phyloP scores from a whole-genome alignment of 2,888 invertebrate species.

The Capitulum mitella region DNA sequence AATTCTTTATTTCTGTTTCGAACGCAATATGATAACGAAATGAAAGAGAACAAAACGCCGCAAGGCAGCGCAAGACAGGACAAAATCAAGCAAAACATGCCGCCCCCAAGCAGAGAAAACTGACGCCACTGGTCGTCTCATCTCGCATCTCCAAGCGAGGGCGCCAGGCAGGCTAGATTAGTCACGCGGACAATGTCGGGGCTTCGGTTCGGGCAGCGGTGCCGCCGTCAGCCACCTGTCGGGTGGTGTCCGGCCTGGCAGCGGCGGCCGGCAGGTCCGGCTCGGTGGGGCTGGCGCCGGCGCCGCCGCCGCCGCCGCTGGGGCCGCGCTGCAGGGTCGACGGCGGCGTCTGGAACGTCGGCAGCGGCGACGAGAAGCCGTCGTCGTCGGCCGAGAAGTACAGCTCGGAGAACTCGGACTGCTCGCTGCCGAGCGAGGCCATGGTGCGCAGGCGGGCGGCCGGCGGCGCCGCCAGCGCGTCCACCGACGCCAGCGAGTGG shows the following conservation, averaged over 20 bases:
- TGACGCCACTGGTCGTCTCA: too few relatives aligned
- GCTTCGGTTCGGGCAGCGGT: too few relatives aligned
- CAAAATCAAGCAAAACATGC: too few relatives aligned
- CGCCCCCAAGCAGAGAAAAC: too few relatives aligned
- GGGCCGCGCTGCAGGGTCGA: not conserved
- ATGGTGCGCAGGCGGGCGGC: not conserved
- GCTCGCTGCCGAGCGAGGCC: not conserved
- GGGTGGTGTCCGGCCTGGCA: not conserved
- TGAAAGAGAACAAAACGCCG: too few relatives aligned
- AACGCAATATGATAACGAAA: too few relatives aligned
- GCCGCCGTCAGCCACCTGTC: not conserved
- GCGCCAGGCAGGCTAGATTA: too few relatives aligned
- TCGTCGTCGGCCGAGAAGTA: constrained; percentile 15
- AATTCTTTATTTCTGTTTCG: too few relatives aligned
- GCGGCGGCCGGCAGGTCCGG: not conserved
- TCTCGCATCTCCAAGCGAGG: too few relatives aligned
- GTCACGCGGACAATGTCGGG: too few relatives aligned
- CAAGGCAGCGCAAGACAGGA: too few relatives aligned
- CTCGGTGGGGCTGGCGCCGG: not conserved
- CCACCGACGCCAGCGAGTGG: not conserved
- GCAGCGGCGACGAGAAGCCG: constrained; percentile 12
- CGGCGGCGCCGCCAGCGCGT: not conserved
- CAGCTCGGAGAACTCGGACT: constrained; percentile 2
- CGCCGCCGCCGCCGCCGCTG: not conserved
- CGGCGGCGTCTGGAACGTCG: constrained; percentile 11